Percentiles rank a stretch among this genome's conserved stretches.
These are phyloP conservation scores for Paracanthobrama guichenoti DNA, from an alignment of 2,113 vertebrate genomes.

Conservation along the genomic window DNA sequence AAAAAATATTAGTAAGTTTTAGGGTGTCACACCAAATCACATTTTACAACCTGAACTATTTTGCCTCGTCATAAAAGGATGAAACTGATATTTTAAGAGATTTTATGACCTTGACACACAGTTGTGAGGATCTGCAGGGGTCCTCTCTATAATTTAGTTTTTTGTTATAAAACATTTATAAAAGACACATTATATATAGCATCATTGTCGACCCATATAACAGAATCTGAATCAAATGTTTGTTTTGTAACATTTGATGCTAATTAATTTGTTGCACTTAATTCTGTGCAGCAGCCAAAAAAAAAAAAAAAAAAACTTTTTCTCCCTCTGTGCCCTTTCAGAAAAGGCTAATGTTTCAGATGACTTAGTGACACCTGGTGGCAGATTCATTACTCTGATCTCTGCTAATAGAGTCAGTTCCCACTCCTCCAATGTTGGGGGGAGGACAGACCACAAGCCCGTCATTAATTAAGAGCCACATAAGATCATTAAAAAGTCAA, in stretches of 20 bases:
- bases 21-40: not conserved
- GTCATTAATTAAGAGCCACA: constrained; percentile 53
- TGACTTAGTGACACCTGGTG: constrained; percentile 64
- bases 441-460: constrained; percentile 48
- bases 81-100: not conserved
- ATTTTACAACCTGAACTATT: not conserved
- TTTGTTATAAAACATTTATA: not conserved
- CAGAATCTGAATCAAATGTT: constrained; percentile 7
- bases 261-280: not conserved
- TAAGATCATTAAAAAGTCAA: constrained; percentile 56
- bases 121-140: not conserved
- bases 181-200: too few relatives aligned
- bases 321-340: not conserved
- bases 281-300: too few relatives aligned
- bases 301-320: not conserved
- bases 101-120: not conserved
- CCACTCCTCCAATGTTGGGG: constrained; percentile 36
- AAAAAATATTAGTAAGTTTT: not conserved
- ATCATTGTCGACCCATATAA: not conserved
- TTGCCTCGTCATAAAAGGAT: not conserved
- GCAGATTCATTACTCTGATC: constrained; percentile 27
- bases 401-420: constrained; percentile 5
- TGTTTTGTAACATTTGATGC: not conserved
- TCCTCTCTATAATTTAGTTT: not conserved
- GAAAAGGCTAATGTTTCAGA: constrained; percentile 40